A percentile compares a stretch with the other conserved stretches of the same genome.
phyloP scores from a whole-genome alignment of 1,140 invertebrate genomes.

The Eriosoma lanigerum region DNA sequence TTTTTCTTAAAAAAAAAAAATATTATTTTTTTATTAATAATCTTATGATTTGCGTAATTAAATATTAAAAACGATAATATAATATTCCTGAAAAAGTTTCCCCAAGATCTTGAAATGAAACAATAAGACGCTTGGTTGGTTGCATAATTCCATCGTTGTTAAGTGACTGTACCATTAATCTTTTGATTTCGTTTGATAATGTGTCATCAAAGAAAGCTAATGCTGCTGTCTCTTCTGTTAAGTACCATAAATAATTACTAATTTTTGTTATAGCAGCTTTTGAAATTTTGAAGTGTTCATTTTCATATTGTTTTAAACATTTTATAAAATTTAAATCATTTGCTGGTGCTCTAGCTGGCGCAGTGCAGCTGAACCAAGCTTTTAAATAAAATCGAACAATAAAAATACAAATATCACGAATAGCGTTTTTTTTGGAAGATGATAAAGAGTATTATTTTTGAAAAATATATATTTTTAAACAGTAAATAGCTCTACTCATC shows the following conservation, averaged over 20 bases:
- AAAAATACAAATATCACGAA: constrained; percentile 5
- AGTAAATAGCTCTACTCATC: constrained; percentile 54
- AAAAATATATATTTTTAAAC: constrained; percentile 53
- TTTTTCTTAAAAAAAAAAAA: not conserved
- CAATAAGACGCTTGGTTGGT: not conserved
- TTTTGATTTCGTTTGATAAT: not conserved
- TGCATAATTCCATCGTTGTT: not conserved
- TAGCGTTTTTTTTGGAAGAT: not conserved
- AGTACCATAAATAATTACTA: not conserved
- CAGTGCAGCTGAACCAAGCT: not conserved
- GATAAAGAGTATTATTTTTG: constrained; percentile 29
- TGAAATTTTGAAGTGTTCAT: not conserved
- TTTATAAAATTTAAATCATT: not conserved
- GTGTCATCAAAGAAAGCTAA: not conserved
- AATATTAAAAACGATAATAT: not conserved
- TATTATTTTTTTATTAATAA: not conserved
- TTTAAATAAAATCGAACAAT: constrained; percentile 3
- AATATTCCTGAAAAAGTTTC: not conserved
- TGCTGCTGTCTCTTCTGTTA: not conserved
- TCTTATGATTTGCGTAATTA: not conserved
- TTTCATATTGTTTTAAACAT: not conserved
- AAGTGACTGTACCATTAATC: not conserved
- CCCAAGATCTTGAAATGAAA: not conserved
- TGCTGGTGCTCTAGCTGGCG: not conserved
- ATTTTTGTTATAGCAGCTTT: not conserved